Evolutionary conservation across 2,888 invertebrate species (phyloP).

Genomic region (Brachyptera putata): DNA sequence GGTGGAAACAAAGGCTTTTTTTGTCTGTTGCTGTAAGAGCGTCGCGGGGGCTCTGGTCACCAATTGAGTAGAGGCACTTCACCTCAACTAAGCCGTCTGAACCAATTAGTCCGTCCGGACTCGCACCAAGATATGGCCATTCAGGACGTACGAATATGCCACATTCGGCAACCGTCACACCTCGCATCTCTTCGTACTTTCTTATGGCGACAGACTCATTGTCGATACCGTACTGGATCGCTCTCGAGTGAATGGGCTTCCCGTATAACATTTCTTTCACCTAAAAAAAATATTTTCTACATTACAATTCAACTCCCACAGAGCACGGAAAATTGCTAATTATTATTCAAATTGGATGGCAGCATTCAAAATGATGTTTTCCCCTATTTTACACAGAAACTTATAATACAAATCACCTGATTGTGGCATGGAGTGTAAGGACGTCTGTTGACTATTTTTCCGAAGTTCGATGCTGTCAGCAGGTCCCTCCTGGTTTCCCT

Average conservation of each 20-base stretch:
- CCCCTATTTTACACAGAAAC: too few species aligned
- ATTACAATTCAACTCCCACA: too few species aligned
- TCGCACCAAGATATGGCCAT: constrained; percentile 6
- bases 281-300: too few species aligned
- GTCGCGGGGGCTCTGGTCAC: constrained; percentile 5
- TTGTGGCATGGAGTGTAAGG: not conserved
- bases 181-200: constrained; percentile 2
- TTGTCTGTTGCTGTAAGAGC: too few species aligned
- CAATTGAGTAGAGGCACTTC: constrained; percentile 8
- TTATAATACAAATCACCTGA: not conserved
- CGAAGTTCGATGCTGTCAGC: not conserved
- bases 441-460: not conserved
- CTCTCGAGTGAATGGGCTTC: too few species aligned
- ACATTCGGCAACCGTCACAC: not conserved
- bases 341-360: too few species aligned
- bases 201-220: constrained; percentile 2
- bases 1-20: not conserved
- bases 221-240: constrained; percentile 13
- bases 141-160: constrained; percentile 2
- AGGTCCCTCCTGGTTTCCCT: not conserved
- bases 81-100: constrained; percentile 9
- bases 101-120: constrained; percentile 4
- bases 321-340: too few species aligned
- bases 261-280: too few species aligned
- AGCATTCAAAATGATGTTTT: too few species aligned